Evolutionary conservation across 2,797 vertebrate genomes (phyloP).

Genomic region (Coregonus suidteri): DNA sequence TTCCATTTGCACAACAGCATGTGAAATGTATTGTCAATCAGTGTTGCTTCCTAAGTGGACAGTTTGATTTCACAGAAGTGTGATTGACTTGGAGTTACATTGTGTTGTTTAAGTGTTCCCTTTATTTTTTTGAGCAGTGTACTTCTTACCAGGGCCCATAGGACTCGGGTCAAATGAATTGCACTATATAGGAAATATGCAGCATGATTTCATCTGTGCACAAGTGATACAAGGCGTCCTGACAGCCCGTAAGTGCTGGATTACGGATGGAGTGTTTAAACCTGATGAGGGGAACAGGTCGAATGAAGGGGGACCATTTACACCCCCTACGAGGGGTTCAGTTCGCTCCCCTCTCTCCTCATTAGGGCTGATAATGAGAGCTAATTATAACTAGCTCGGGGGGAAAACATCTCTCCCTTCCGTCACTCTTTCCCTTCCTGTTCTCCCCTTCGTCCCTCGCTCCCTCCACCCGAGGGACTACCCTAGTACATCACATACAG

Average conservation of each 20-base stretch:
- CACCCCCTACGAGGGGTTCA: slow-evolving; percentile 20
- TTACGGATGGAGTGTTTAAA: slow-evolving; percentile 29
- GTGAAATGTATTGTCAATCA: too few species aligned
- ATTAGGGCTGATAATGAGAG: slow-evolving; percentile 56
- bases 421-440: slow-evolving; percentile 14
- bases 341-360: slow-evolving; percentile 52
- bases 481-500: slow-evolving; percentile 11
- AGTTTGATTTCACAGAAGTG: too few species aligned
- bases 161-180: too few species aligned
- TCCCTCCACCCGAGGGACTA: slow-evolving; percentile 20
- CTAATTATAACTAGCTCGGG: slow-evolving; percentile 31
- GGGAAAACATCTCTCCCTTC: slow-evolving; percentile 10
- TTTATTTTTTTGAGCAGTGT: too few species aligned
- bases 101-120: too few species aligned
- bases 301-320: too few species aligned
- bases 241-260: slow-evolving; percentile 33
- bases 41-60: too few species aligned
- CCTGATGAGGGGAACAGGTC: too few species aligned
- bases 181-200: too few species aligned
- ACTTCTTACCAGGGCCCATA: too few species aligned
- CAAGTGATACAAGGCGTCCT: slow-evolving; percentile 34
- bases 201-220: background rate
- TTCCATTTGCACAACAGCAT: too few species aligned
- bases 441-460: slow-evolving; percentile 17
- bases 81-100: too few species aligned